These are phyloP conservation scores for Tenthredo scrophulariae DNA, from an alignment of 2,888 invertebrate species.

Conservation along the genomic window DNA sequence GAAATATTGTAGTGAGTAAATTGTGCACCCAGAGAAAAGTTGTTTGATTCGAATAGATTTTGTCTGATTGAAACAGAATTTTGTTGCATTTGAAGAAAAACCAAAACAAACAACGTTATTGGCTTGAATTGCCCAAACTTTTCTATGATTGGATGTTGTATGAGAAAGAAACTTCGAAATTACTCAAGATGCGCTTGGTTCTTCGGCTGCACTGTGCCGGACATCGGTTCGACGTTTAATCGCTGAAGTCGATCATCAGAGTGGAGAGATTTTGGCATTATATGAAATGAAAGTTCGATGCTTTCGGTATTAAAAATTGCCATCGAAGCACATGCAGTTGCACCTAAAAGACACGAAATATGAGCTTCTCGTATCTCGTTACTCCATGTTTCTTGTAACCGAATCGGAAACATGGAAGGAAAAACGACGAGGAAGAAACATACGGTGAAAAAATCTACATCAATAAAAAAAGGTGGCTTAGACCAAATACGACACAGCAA, in stretches of 20 bases:
- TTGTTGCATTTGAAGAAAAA: too few species aligned
- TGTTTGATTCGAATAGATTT: too few species aligned
- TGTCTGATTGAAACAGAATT: too few species aligned
- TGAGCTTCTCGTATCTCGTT: not conserved
- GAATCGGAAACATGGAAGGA: too few species aligned
- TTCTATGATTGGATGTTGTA: not conserved
- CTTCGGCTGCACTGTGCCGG: slow-evolving; percentile 79
- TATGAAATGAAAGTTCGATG: slow-evolving; percentile 79
- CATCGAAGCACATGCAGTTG: slow-evolving; percentile 78
- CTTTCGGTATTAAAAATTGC: slow-evolving; percentile 81
- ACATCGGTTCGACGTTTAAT: slow-evolving; percentile 79
- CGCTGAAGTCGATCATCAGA: slow-evolving; percentile 80
- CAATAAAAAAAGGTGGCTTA: not conserved
- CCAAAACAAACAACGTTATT: too few species aligned
- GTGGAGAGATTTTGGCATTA: slow-evolving; percentile 80
- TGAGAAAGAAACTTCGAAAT: slow-evolving; percentile 58
- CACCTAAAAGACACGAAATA: slow-evolving; percentile 59
- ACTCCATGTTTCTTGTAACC: too few species aligned
- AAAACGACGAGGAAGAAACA: too few species aligned
- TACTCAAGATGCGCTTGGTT: slow-evolving; percentile 80
- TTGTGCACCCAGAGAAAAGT: not conserved
- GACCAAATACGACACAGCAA: not conserved
- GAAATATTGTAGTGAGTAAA: slow-evolving; percentile 36
- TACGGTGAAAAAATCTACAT: too few species aligned
- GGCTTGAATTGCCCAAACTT: not conserved